These are phyloP conservation scores for Chauna torquata DNA, from an alignment of 2,113 vertebrate species.

Conservation along the genomic window DNA sequence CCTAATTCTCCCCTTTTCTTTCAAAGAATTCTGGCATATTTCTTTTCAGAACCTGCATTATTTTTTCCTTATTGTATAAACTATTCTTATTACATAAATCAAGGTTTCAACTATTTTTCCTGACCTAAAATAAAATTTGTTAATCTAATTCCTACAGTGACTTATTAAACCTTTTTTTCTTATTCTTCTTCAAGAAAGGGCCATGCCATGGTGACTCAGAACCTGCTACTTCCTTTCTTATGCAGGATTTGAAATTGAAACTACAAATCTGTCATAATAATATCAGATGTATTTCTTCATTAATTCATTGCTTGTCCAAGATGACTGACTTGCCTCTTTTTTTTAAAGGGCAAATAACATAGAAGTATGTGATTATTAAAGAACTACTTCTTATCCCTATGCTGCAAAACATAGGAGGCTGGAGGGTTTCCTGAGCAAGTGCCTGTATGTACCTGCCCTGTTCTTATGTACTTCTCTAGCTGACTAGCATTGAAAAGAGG, in stretches of 20 bases:
- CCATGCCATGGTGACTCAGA: background rate
- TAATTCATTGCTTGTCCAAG: background rate
- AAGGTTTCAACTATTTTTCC: background rate
- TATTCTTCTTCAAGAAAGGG: background rate
- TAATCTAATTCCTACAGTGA: background rate
- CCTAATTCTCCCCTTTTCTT: background rate
- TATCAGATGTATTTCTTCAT: background rate
- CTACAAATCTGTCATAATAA: background rate
- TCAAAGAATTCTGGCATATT: background rate
- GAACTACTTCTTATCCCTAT: fast-evolving
- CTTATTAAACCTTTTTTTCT: too few species aligned
- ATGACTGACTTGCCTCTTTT: background rate
- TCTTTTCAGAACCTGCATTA: background rate
- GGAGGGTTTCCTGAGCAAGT: background rate
- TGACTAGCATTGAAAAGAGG: background rate
- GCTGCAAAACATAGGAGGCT: background rate
- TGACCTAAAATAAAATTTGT: background rate
- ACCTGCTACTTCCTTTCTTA: too few species aligned
- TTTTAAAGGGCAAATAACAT: background rate
- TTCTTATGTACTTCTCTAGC: background rate
- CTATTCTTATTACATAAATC: background rate
- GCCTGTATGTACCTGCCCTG: background rate
- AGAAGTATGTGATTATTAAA: background rate
- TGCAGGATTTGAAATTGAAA: too few species aligned
- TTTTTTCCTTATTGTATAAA: background rate